A percentile compares a stretch with the other conserved stretches of the same genome.
phyloP scores from a whole-genome alignment of 1,140 invertebrate genomes.

The Dreissena polymorpha region DNA sequence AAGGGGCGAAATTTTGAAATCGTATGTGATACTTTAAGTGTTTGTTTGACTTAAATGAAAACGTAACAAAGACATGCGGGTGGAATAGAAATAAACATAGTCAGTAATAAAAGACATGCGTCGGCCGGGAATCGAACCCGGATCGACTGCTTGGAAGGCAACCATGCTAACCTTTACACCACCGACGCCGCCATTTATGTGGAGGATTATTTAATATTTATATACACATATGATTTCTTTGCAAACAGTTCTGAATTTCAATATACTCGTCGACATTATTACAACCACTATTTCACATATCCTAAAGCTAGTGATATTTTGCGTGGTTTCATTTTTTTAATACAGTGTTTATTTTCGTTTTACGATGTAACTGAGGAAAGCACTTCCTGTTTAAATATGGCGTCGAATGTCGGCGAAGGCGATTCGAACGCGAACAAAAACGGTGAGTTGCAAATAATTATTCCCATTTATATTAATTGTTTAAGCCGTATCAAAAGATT shows the following conservation, averaged over 20 bases:
- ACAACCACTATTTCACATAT: neutral
- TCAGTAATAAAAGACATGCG: conserved; percentile 63
- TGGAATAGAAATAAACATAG: neutral
- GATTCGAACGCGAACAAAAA: conserved; percentile 38
- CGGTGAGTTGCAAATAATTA: conserved; percentile 45
- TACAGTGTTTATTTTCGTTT: neutral
- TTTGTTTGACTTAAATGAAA: too few relatives aligned
- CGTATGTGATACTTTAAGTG: too few relatives aligned
- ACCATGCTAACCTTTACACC: conserved; percentile 95
- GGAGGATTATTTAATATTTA: neutral
- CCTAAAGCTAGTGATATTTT: neutral
- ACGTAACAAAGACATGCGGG: too few relatives aligned
- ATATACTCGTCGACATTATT: neutral
- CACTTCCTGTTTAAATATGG: conserved; percentile 65
- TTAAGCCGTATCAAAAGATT: neutral
- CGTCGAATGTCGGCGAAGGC: conserved; percentile 61
- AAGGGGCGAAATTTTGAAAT: too few relatives aligned
- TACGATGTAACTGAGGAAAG: conserved; percentile 4
- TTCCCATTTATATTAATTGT: neutral
- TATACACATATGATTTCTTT: neutral
- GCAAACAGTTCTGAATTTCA: neutral
- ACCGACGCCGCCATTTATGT: conserved; percentile 86
- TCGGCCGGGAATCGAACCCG: conserved; percentile 92
- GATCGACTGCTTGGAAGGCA: conserved; percentile 97
- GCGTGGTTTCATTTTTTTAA: neutral